These are phyloP conservation scores for Microtus richardsoni DNA, from an alignment of 2,113 vertebrate species.

Conservation along the genomic window DNA sequence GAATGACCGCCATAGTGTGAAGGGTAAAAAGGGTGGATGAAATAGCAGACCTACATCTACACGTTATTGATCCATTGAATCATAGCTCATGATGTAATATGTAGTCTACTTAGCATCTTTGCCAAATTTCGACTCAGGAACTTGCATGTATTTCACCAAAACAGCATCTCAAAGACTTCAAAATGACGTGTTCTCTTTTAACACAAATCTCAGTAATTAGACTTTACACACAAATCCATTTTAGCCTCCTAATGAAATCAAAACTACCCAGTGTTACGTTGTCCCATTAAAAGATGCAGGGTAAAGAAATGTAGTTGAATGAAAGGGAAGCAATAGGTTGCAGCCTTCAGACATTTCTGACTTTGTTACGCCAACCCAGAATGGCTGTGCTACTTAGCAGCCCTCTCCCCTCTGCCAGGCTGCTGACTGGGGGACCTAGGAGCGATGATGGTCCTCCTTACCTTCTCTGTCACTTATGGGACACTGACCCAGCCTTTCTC, in stretches of 20 bases:
- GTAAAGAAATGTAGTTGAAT: neutral
- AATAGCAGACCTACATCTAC: neutral
- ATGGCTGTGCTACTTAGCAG: constrained; percentile 7
- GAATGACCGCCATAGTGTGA: neutral
- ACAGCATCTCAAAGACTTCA: constrained; percentile 35
- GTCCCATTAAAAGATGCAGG: constrained; percentile 40
- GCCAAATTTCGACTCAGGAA: constrained; percentile 40
- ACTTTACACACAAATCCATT: neutral
- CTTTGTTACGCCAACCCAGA: neutral
- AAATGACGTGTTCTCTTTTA: constrained; percentile 54
- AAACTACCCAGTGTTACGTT: constrained; percentile 26
- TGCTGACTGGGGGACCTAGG: neutral
- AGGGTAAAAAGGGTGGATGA: neutral
- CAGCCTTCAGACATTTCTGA: neutral
- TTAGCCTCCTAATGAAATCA: constrained; percentile 50
- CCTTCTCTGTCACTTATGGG: neutral
- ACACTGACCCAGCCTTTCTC: constrained; percentile 67
- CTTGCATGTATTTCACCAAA: constrained; percentile 45
- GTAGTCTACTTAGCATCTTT: constrained; percentile 10
- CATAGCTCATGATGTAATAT: neutral
- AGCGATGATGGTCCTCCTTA: constrained; percentile 18
- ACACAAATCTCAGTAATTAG: constrained; percentile 45
- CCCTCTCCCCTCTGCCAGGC: constrained; percentile 12
- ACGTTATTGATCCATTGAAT: neutral
- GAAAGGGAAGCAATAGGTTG: neutral